A percentile compares a stretch with the other conserved stretches of the same genome.
phyloP scores from a whole-genome alignment of 2,797 vertebrate genomes.

The Darevskia mixta region DNA sequence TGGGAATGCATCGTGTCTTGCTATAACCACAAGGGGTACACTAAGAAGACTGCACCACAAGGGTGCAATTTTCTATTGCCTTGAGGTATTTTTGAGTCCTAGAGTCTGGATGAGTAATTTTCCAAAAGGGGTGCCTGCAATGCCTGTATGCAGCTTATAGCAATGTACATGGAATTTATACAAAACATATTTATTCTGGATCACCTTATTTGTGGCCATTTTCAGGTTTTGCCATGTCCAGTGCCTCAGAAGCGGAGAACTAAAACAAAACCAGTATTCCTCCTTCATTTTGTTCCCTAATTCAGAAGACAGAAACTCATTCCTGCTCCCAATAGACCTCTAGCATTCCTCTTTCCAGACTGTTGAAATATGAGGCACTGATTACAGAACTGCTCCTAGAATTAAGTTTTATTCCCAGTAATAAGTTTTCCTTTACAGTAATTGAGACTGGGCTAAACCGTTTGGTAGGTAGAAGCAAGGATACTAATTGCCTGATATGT shows the following conservation, averaged over 20 bases:
- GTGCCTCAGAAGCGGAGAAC: neutral
- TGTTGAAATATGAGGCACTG: conserved; percentile 18
- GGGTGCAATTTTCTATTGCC: neutral
- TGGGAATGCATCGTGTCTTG: neutral
- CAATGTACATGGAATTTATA: neutral
- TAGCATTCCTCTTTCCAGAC: neutral
- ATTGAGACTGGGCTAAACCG: conserved; percentile 67
- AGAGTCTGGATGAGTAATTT: neutral
- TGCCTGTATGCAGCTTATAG: neutral
- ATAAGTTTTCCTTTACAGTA: conserved; percentile 54
- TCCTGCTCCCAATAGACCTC: neutral
- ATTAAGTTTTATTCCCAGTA: conserved; percentile 39
- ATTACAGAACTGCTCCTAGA: conserved; percentile 1
- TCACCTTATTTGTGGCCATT: too few relatives aligned
- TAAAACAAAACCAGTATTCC: neutral
- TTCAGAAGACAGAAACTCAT: neutral
- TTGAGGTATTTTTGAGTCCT: neutral
- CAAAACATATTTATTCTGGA: neutral
- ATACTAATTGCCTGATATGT: conserved; percentile 68
- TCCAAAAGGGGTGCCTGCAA: neutral
- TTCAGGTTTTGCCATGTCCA: neutral
- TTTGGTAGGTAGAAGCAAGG: conserved; percentile 50
- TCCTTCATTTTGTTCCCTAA: neutral
- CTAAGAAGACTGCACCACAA: neutral
- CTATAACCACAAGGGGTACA: neutral